phyloP scores from a whole-genome alignment of 2,888 invertebrate genomes.

The Watsonalla cultraria region DNA sequence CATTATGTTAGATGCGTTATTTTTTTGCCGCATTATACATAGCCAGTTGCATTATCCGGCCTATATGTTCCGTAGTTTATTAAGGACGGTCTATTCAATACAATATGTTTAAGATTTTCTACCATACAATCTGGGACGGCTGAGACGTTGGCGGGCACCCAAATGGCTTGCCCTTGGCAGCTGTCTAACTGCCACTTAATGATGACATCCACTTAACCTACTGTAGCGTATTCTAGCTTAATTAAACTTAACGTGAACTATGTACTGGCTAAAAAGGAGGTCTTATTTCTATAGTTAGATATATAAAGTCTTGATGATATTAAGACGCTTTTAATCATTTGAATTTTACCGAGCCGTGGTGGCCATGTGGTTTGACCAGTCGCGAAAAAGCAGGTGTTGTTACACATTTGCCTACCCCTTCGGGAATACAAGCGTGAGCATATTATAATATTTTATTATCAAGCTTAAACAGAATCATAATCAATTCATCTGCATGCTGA shows the following conservation, averaged over 20 bases:
- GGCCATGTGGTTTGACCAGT: too few relatives aligned
- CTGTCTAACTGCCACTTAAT: slow-evolving; percentile 34
- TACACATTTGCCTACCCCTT: too few relatives aligned
- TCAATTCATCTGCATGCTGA: too few relatives aligned
- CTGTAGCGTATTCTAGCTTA: slow-evolving; percentile 31
- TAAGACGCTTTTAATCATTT: too few relatives aligned
- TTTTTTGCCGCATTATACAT: neutral
- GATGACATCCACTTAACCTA: slow-evolving; percentile 37
- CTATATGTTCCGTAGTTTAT: neutral
- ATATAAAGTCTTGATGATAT: too few relatives aligned
- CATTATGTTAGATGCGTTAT: neutral
- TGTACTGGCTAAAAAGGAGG: neutral
- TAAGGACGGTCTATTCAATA: neutral
- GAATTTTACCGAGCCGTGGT: too few relatives aligned
- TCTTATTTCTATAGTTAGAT: too few relatives aligned
- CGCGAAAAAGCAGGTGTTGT: too few relatives aligned
- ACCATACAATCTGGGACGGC: slow-evolving; percentile 3
- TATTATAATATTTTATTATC: too few relatives aligned
- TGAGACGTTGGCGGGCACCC: slow-evolving; percentile 39
- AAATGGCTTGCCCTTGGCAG: slow-evolving; percentile 50
- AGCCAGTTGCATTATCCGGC: neutral
- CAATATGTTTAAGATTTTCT: neutral
- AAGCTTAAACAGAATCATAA: too few relatives aligned
- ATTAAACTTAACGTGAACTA: slow-evolving; percentile 22
- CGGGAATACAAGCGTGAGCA: too few relatives aligned